A percentile compares a stretch with the other conserved stretches of the same genome.
Conservation (phyloP, 2,888 invertebrate genomes). For the Acanthosepion lycidas region DNA sequence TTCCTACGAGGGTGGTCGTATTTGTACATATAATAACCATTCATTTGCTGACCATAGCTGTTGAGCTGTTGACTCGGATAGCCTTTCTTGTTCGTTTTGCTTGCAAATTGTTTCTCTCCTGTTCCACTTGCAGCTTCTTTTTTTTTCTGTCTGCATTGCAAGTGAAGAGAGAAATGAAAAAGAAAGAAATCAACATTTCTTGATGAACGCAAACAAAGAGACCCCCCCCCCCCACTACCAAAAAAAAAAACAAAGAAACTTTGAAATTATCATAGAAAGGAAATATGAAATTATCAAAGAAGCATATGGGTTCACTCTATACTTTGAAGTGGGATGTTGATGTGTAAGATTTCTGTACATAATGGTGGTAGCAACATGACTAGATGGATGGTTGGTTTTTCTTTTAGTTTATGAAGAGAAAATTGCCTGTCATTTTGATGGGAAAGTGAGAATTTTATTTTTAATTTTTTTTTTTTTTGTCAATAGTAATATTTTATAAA, state of each 20-base stretch:
- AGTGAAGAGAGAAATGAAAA: background rate
- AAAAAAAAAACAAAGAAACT: background rate
- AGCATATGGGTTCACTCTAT: background rate
- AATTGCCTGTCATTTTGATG: background rate
- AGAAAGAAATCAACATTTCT: background rate
- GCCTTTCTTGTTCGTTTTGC: background rate
- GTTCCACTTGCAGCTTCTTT: background rate
- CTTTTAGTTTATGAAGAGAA: background rate
- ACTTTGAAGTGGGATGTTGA: background rate
- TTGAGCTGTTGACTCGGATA: background rate
- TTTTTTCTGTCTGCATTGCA: background rate
- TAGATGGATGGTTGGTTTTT: background rate
- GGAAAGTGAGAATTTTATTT: too few species aligned
- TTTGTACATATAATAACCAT: conserved; percentile 34
- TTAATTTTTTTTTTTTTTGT: too few species aligned
- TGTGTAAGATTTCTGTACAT: background rate
- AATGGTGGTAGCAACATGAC: background rate
- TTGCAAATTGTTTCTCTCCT: background rate
- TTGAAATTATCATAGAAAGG: background rate
- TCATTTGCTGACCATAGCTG: conserved; percentile 1
- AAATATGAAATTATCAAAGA: background rate
- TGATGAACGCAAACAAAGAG: background rate
- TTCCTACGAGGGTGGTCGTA: conserved; percentile 39
- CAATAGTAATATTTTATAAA: too few species aligned
- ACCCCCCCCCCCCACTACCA: background rate